Evolutionary conservation across 1,140 invertebrate genomes (phyloP).

Genomic region (Drosophila nigrodunni): DNA sequence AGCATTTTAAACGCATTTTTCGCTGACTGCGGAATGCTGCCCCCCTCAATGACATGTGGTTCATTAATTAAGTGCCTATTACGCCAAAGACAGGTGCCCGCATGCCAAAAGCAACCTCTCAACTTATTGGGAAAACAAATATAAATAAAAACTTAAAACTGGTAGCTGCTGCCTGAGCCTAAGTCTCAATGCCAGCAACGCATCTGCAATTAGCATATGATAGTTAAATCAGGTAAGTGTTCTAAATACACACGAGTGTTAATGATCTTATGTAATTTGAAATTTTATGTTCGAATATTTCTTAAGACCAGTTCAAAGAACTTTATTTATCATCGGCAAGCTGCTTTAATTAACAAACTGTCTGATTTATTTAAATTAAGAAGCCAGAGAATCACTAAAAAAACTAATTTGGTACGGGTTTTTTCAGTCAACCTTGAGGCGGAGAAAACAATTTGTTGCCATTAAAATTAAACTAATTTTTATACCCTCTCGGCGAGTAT

Average conservation of each 20-base stretch:
- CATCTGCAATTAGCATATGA: conserved; percentile 59
- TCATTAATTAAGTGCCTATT: conserved; percentile 66
- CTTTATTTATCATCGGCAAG: conserved; percentile 22
- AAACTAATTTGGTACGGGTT: conserved; percentile 59
- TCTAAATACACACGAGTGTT: conserved; percentile 64
- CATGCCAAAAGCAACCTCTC: conserved; percentile 29
- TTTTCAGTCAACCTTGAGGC: conserved; percentile 30
- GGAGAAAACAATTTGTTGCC: conserved; percentile 38
- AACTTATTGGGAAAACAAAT: conserved; percentile 49
- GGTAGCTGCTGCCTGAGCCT: conserved; percentile 21
- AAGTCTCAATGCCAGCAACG: conserved; percentile 57
- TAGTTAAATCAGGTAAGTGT: conserved; percentile 43
- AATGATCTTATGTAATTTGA: conserved; percentile 53
- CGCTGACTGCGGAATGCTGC: conserved; percentile 23
- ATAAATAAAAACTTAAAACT: conserved; percentile 38
- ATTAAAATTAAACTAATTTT: conserved; percentile 34
- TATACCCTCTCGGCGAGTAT: conserved; percentile 9
- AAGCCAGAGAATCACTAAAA: conserved; percentile 34
- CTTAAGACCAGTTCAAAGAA: conserved; percentile 58
- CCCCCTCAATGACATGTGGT: conserved; percentile 38
- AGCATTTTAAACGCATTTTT: conserved; percentile 60
- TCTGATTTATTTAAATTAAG: conserved; percentile 66
- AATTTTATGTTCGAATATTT: conserved; percentile 27
- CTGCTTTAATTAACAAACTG: conserved; percentile 59
- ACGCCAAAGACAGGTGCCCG: conserved; percentile 47